phyloP scores from a whole-genome alignment of 2,888 invertebrate genomes.

The Diplazon laetatorius region DNA sequence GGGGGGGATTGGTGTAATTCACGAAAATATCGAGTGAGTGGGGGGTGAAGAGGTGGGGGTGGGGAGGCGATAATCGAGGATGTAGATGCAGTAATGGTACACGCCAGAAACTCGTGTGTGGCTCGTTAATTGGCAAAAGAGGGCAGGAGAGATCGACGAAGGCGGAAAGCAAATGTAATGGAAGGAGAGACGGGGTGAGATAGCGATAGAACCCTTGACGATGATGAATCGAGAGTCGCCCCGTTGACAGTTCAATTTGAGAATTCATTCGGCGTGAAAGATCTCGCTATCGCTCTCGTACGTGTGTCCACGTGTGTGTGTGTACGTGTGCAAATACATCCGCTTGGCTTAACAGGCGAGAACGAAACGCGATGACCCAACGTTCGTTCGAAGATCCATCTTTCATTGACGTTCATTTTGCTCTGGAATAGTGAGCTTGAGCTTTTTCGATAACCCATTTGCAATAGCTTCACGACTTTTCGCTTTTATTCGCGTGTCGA shows the following conservation, averaged over 20 bases:
- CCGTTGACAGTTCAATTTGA: slow-evolving; percentile 62
- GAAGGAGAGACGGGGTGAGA: slow-evolving; percentile 1
- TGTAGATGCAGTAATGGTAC: slow-evolving; percentile 1
- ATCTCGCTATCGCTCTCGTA: slow-evolving; percentile 36
- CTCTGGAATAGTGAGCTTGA: slow-evolving; percentile 2
- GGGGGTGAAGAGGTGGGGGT: too few relatives aligned
- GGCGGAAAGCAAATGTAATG: slow-evolving; percentile 10
- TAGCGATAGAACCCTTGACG: slow-evolving; percentile 45
- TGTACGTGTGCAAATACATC: slow-evolving; percentile 17
- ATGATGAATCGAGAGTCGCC: slow-evolving; percentile 59
- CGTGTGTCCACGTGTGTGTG: too few relatives aligned
- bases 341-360: slow-evolving; percentile 22
- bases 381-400: slow-evolving; percentile 4
- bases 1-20: neutral
- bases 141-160: slow-evolving; percentile 15
- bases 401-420: slow-evolving; percentile 25
- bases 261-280: slow-evolving; percentile 60
- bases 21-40: neutral
- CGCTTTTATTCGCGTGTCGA: slow-evolving; percentile 16
- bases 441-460: slow-evolving; percentile 8
- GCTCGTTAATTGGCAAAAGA: slow-evolving; percentile 38
- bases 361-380: neutral
- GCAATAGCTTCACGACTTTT: neutral
- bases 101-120: slow-evolving; percentile 32
- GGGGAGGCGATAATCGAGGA: slow-evolving; percentile 5